A percentile compares a stretch with the other conserved stretches of the same genome.
Conservation (phyloP, 2,888 invertebrate species). For the Himalopsyche anomala region DNA sequence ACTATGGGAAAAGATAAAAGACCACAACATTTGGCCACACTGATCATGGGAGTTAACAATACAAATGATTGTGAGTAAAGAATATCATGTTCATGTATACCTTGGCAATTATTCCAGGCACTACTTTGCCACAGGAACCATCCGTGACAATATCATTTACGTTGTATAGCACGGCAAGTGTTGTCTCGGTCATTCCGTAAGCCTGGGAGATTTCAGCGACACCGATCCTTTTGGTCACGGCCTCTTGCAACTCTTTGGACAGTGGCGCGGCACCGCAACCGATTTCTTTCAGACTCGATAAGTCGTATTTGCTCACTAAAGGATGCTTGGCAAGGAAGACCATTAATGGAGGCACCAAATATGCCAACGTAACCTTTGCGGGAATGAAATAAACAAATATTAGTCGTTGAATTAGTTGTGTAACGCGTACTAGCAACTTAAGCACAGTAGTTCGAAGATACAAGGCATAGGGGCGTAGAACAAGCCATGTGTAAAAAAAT, state of each 20-base stretch:
- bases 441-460: too few species aligned
- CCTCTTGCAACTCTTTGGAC: slow-evolving; percentile 82
- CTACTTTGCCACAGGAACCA: slow-evolving; percentile 56
- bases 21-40: too few species aligned
- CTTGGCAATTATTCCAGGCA: slow-evolving; percentile 53
- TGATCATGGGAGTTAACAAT: too few species aligned
- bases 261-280: slow-evolving; percentile 90
- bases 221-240: slow-evolving; percentile 74
- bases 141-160: background rate
- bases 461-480: too few species aligned
- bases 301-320: slow-evolving; percentile 84
- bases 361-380: slow-evolving; percentile 78
- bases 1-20: too few species aligned
- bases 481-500: too few species aligned
- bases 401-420: slow-evolving; percentile 51
- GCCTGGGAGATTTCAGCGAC: slow-evolving; percentile 81
- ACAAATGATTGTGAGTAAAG: too few species aligned
- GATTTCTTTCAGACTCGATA: slow-evolving; percentile 82
- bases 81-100: background rate
- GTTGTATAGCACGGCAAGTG: slow-evolving; percentile 73
- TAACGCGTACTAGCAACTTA: too few species aligned
- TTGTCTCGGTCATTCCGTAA: slow-evolving; percentile 89
- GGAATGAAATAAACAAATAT: slow-evolving; percentile 67
- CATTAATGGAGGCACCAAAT: slow-evolving; percentile 89
- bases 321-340: slow-evolving; percentile 90